Percentiles rank a stretch among this genome's conserved stretches.
phyloP scores from a whole-genome alignment of 2,113 vertebrate genomes.

The Stomatorhinus ivindoensis region DNA sequence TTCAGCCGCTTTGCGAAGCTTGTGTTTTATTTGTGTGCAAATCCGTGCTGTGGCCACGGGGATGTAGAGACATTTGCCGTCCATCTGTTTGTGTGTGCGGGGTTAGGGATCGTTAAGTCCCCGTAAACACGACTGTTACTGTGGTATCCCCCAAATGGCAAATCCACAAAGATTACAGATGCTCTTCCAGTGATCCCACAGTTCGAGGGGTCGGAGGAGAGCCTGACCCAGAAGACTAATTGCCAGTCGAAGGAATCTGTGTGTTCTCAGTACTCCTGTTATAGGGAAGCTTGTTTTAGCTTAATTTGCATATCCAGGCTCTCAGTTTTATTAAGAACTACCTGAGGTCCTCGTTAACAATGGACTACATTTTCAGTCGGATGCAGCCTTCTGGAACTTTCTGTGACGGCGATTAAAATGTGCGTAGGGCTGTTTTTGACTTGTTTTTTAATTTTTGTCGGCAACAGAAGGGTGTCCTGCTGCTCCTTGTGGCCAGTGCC shows the following conservation, averaged over 20 bases:
- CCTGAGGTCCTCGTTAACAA: background rate
- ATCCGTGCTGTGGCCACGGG: background rate
- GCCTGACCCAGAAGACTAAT: background rate
- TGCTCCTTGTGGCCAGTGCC: slow-evolving; percentile 5
- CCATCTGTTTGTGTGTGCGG: background rate
- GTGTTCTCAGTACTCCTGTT: background rate
- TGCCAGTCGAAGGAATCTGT: background rate
- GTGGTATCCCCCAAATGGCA: background rate
- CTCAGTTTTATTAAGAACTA: background rate
- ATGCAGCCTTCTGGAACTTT: background rate
- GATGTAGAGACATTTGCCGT: background rate
- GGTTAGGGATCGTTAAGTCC: background rate
- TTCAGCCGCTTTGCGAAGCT: background rate
- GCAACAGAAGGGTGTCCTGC: slow-evolving; percentile 22
- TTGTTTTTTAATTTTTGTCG: background rate
- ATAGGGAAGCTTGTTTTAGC: background rate
- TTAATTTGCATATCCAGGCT: background rate
- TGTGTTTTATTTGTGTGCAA: background rate
- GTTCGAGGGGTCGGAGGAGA: background rate
- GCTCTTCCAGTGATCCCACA: background rate
- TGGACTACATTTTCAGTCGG: background rate
- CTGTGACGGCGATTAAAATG: background rate
- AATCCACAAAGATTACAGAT: background rate
- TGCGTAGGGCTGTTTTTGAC: background rate
- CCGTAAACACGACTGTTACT: background rate